These are phyloP conservation scores for Taphrorychus bicolor DNA, from an alignment of 2,888 invertebrate genomes.

Conservation along the genomic window DNA sequence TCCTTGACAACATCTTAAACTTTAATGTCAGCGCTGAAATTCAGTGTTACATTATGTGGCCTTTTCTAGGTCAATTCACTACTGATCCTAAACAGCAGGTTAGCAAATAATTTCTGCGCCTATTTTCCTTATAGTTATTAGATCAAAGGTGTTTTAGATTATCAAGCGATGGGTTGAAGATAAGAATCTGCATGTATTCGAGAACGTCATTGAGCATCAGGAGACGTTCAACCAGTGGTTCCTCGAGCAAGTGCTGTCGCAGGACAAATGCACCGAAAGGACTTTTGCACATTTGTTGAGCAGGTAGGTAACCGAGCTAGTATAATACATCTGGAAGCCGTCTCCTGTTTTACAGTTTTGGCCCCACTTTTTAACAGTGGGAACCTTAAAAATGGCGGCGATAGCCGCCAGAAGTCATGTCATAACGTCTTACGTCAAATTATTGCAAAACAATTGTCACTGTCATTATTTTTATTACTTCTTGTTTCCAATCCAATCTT, in stretches of 20 bases:
- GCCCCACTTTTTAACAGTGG: too few relatives aligned
- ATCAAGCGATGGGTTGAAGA: constrained; percentile 55
- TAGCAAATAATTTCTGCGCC: not conserved
- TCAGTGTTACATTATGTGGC: constrained; percentile 56
- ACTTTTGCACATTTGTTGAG: constrained; percentile 50
- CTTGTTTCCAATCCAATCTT: too few relatives aligned
- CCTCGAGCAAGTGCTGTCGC: constrained; percentile 44
- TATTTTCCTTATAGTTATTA: not conserved
- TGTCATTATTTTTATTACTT: too few relatives aligned
- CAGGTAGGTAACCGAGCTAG: constrained; percentile 45
- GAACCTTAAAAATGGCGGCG: too few relatives aligned
- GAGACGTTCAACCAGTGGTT: constrained; percentile 53
- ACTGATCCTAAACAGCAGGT: constrained; percentile 51
- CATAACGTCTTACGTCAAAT: too few relatives aligned
- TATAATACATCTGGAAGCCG: too few relatives aligned
- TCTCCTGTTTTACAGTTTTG: too few relatives aligned
- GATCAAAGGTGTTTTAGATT: constrained; percentile 25
- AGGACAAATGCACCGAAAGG: constrained; percentile 41
- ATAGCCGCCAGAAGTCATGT: too few relatives aligned
- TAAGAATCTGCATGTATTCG: constrained; percentile 53
- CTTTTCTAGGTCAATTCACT: constrained; percentile 52
- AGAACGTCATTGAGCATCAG: constrained; percentile 48
- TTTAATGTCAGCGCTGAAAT: constrained; percentile 43
- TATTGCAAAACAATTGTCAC: too few relatives aligned
- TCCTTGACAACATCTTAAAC: constrained; percentile 47